Evolutionary conservation across 2,113 vertebrate species (phyloP).

Genomic region (Haemorhous mexicanus): DNA sequence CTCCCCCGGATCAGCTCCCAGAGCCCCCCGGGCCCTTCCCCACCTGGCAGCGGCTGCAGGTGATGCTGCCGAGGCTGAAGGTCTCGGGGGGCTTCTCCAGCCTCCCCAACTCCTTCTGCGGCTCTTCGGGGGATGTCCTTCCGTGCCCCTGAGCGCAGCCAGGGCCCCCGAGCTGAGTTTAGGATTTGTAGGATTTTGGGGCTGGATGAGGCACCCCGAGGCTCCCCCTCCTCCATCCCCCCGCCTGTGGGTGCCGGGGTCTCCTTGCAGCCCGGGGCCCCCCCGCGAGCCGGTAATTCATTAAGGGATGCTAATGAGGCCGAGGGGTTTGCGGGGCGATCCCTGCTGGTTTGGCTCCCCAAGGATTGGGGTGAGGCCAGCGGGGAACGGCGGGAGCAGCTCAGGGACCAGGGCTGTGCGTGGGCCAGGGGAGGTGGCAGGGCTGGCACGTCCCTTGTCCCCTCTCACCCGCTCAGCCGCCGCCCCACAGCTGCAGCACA

Average conservation of each 20-base stretch:
- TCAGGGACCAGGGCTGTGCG: accelerated
- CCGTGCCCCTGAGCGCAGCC: accelerated
- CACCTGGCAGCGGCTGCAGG: neutral
- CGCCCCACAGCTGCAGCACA: neutral
- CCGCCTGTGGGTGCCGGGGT: accelerated
- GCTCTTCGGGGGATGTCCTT: neutral
- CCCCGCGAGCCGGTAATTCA: too few species aligned
- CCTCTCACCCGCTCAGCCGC: neutral
- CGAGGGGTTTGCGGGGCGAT: accelerated
- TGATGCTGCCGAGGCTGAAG: accelerated
- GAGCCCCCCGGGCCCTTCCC: accelerated
- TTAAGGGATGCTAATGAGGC: accelerated
- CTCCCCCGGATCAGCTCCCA: neutral
- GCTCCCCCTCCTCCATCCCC: accelerated
- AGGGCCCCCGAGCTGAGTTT: accelerated
- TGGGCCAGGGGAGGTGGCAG: neutral
- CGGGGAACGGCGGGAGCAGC: accelerated
- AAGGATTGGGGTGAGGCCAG: accelerated
- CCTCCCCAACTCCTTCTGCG: neutral
- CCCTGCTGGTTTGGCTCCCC: accelerated
- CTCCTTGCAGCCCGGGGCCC: too few species aligned
- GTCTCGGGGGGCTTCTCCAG: neutral
- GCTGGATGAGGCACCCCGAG: neutral
- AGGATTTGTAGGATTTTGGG: neutral
- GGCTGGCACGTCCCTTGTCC: neutral